phyloP scores from a whole-genome alignment of 2,888 invertebrate species.

The Tetragonisca angustula region DNA sequence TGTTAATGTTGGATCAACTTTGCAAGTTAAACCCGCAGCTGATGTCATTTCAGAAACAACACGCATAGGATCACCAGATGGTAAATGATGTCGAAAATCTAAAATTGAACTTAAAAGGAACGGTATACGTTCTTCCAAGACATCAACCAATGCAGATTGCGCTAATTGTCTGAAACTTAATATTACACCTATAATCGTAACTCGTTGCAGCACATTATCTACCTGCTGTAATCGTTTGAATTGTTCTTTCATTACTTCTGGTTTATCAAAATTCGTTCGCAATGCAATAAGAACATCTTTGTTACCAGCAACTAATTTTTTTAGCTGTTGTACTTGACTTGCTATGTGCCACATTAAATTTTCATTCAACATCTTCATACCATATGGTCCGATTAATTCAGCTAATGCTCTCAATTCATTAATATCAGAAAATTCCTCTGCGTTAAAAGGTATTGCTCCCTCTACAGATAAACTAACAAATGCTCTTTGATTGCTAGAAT shows the following conservation, averaged over 20 bases:
- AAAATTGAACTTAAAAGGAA: constrained; percentile 97
- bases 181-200: constrained; percentile 99
- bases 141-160: constrained; percentile 97
- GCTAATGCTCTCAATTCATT: constrained; percentile 97
- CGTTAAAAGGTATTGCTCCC: constrained; percentile 96
- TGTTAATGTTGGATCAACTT: constrained; percentile 97
- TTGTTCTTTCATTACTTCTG: constrained; percentile 98
- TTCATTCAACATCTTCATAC: constrained; percentile 98
- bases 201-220: constrained; percentile 97
- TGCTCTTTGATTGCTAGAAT: constrained; percentile 97
- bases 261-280: constrained; percentile 98
- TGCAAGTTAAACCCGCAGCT: constrained; percentile 96
- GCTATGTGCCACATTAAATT: constrained; percentile 99
- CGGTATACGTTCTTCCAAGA: constrained; percentile 96
- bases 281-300: constrained; percentile 96
- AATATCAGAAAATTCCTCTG: constrained; percentile 99
- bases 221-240: constrained; percentile 95
- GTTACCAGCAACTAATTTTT: constrained; percentile 95
- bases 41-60: constrained; percentile 99
- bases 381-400: constrained; percentile 99
- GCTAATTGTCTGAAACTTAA: constrained; percentile 97
- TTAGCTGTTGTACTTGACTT: constrained; percentile 98
- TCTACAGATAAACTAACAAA: constrained; percentile 97
- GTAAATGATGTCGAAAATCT: constrained; percentile 96
- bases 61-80: constrained; percentile 94